These are phyloP conservation scores for Cygnus atratus DNA, from an alignment of 2,113 vertebrate genomes.

Conservation along the genomic window DNA sequence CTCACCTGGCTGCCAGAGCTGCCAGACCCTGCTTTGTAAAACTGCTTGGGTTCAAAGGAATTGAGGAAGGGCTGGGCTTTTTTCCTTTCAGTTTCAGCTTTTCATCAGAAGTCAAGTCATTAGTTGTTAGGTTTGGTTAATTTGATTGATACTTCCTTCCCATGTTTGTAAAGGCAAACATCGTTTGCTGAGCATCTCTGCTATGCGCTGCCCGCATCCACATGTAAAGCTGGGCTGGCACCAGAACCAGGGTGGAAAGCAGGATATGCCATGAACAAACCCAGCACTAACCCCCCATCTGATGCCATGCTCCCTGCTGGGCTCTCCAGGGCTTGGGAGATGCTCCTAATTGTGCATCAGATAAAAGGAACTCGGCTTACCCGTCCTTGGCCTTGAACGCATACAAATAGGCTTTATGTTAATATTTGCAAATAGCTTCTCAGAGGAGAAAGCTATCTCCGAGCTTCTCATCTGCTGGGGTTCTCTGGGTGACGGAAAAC, in stretches of 20 bases:
- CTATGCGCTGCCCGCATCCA: not conserved
- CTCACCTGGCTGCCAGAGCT: not conserved
- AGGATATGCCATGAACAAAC: not conserved
- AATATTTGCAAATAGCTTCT: slow-evolving; percentile 31
- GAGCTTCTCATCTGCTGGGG: not conserved
- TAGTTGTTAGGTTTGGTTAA: not conserved
- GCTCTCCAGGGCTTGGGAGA: not conserved
- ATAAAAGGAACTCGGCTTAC: not conserved
- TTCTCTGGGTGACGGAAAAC: not conserved
- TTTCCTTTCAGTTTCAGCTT: not conserved
- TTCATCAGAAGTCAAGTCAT: not conserved
- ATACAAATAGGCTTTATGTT: not conserved
- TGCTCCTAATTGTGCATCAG: not conserved
- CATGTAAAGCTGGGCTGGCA: not conserved
- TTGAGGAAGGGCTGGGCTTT: not conserved
- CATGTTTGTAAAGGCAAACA: not conserved
- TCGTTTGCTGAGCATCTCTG: not conserved
- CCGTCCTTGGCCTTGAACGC: not conserved
- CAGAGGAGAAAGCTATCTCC: not conserved
- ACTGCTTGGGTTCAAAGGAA: not conserved
- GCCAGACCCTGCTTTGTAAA: not conserved
- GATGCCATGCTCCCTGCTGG: not conserved
- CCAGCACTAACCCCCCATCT: not conserved
- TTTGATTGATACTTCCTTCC: not conserved
- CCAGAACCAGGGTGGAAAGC: not conserved